phyloP scores from a whole-genome alignment of 2,113 vertebrate genomes.

The Lucifuga dentata region DNA sequence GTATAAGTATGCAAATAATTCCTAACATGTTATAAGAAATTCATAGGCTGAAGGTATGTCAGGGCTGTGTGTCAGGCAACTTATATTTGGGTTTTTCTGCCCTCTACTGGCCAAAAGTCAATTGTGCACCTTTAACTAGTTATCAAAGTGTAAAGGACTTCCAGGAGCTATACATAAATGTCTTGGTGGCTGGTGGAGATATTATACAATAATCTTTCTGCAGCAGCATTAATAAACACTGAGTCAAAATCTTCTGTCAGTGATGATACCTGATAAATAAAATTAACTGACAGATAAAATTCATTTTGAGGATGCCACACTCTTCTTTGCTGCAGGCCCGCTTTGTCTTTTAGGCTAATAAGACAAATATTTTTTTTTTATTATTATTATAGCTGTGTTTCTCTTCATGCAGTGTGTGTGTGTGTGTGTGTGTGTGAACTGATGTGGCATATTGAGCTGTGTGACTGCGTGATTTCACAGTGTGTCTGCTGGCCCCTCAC shows the following conservation, averaged over 20 bases:
- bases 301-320: constrained; percentile 3
- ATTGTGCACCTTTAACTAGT: too few species aligned
- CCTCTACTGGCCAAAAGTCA: too few species aligned
- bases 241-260: neutral
- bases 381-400: too few species aligned
- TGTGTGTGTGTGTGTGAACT: too few species aligned
- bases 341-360: constrained; percentile 5
- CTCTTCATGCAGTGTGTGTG: neutral
- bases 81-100: too few species aligned
- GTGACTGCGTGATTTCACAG: constrained; percentile 37
- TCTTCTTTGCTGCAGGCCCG: neutral
- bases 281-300: constrained; percentile 33
- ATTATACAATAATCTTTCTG: neutral
- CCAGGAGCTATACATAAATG: too few species aligned
- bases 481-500: constrained; percentile 1
- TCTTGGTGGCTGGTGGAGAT: neutral
- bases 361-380: constrained; percentile 4
- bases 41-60: too few species aligned
- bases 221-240: neutral
- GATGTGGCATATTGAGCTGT: constrained; percentile 23
- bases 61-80: too few species aligned
- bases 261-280: constrained; percentile 5
- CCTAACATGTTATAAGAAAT: too few species aligned
- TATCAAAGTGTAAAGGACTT: too few species aligned
- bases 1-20: too few species aligned